These are phyloP conservation scores for Clostera curtula DNA, from an alignment of 2,888 invertebrate genomes.

Conservation along the genomic window DNA sequence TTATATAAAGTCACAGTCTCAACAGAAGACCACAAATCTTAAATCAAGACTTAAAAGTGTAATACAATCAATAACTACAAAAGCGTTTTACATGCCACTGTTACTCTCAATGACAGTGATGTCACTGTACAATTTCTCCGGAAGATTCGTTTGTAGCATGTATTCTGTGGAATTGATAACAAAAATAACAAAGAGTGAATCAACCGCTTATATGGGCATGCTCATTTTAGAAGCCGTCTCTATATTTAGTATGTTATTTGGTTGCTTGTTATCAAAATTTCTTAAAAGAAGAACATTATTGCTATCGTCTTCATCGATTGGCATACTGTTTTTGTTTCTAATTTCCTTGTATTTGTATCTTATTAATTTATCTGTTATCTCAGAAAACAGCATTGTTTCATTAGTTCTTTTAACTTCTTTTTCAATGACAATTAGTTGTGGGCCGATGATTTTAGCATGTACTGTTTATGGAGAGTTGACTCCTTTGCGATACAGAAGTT, in stretches of 20 bases:
- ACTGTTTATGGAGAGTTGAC: conserved; percentile 31
- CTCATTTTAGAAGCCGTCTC: conserved; percentile 35
- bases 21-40: conserved; percentile 10
- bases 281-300: conserved; percentile 27
- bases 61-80: conserved; percentile 21
- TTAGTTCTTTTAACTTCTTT: conserved; percentile 26
- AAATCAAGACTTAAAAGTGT: conserved; percentile 18
- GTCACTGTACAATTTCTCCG: conserved; percentile 38
- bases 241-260: conserved; percentile 26
- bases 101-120: conserved; percentile 29
- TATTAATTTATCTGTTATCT: conserved; percentile 20
- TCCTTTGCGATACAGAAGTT: conserved; percentile 24
- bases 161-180: conserved; percentile 27
- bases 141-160: conserved; percentile 36
- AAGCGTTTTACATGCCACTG: conserved; percentile 37
- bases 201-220: conserved; percentile 34
- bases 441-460: conserved; percentile 31
- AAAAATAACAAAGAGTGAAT: conserved; percentile 25
- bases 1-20: conserved; percentile 16
- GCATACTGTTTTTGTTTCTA: conserved; percentile 25
- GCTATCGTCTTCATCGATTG: conserved; percentile 23
- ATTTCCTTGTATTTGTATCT: conserved; percentile 32
- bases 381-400: conserved; percentile 24
- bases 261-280: conserved; percentile 22
- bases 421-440: conserved; percentile 31